Conservation (phyloP, 2,797 vertebrate genomes). For the Lacerta viridis region DNA sequence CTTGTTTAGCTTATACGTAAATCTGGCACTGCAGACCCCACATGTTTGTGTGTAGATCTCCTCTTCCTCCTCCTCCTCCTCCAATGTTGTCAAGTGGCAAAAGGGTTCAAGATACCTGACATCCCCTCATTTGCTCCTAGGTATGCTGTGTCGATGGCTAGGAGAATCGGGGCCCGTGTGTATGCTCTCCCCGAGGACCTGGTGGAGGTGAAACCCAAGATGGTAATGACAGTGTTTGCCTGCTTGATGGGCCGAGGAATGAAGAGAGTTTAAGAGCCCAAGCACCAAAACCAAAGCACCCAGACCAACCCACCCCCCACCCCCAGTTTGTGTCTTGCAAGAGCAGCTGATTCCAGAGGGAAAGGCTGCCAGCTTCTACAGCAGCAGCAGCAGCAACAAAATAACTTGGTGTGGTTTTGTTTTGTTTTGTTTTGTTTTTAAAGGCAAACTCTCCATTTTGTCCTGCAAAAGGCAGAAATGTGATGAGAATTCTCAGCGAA, state of each 20-base stretch:
- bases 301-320: conserved; percentile 63
- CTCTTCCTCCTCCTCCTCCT: no score
- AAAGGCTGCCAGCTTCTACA: conserved; percentile 77
- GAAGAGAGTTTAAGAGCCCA: conserved; percentile 87
- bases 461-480: conserved; percentile 79
- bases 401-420: conserved; percentile 76
- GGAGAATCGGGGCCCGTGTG: conserved; percentile 94
- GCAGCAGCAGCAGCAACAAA: conserved; percentile 22
- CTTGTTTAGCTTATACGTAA: no score
- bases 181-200: conserved; percentile 96
- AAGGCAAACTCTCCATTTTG: conserved; percentile 78
- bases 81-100: background rate
- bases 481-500: conserved; percentile 67
- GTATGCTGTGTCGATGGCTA: conserved; percentile 95
- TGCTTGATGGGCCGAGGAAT: conserved; percentile 97
- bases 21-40: background rate
- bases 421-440: conserved; percentile 39
- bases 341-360: conserved; percentile 79
- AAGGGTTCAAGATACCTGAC: no score
- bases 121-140: conserved; percentile 69
- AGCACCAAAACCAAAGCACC: conserved; percentile 29
- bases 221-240: conserved; percentile 99
- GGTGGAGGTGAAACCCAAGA: conserved; percentile 95
- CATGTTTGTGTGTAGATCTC: background rate
- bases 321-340: conserved; percentile 73